These are phyloP conservation scores for Girardinus metallicus DNA, from an alignment of 2,797 vertebrate species.

Conservation along the genomic window DNA sequence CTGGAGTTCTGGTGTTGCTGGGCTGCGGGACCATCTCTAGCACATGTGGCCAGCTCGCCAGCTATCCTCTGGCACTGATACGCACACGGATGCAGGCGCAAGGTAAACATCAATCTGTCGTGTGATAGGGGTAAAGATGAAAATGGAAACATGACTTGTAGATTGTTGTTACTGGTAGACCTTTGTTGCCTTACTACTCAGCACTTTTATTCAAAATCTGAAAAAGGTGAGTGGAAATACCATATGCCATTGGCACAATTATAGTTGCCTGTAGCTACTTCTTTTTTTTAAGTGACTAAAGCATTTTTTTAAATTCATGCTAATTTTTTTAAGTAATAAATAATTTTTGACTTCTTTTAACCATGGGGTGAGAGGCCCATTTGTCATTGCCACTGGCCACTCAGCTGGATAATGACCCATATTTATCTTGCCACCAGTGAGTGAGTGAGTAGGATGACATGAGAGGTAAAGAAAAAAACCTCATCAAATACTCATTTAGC, in stretches of 20 bases:
- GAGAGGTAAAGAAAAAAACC: neutral
- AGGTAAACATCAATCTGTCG: slow-evolving; percentile 77
- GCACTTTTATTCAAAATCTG: neutral
- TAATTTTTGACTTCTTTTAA: neutral
- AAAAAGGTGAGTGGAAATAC: too few species aligned
- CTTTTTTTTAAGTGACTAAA: too few species aligned
- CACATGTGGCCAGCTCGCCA: slow-evolving; percentile 95
- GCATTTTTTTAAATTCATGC: too few species aligned
- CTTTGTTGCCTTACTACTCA: too few species aligned
- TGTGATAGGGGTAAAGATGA: neutral
- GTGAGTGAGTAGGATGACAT: neutral
- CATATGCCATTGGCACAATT: too few species aligned
- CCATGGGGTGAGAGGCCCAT: neutral
- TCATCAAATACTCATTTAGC: neutral
- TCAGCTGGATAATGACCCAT: neutral
- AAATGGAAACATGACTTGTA: neutral
- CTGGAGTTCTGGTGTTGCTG: slow-evolving; percentile 90
- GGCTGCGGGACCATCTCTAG: slow-evolving; percentile 96
- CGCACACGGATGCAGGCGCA: slow-evolving; percentile 99
- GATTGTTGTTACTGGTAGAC: neutral
- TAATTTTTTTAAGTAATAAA: neutral
- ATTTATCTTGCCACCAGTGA: neutral
- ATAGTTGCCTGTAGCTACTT: too few species aligned
- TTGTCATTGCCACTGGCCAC: neutral
- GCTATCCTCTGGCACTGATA: slow-evolving; percentile 94